These are phyloP conservation scores for Drosophila barbarae DNA, from an alignment of 2,888 invertebrate species.

Conservation along the genomic window DNA sequence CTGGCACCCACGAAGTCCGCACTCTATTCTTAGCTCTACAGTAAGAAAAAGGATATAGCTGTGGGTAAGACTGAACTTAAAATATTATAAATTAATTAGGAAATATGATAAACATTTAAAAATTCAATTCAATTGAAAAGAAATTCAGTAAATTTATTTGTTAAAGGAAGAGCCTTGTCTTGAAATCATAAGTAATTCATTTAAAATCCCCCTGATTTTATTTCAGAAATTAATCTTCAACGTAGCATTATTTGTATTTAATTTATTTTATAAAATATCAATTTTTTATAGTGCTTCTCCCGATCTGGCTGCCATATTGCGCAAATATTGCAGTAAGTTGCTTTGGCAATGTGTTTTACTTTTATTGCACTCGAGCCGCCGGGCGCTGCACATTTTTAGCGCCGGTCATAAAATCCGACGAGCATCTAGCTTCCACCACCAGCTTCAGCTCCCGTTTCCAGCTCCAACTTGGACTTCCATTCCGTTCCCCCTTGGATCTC, in stretches of 20 bases:
- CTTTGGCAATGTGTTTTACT: slow-evolving; percentile 74
- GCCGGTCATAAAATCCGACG: slow-evolving; percentile 71
- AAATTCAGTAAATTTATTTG: not conserved
- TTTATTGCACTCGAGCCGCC: slow-evolving; percentile 71
- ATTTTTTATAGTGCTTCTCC: not conserved
- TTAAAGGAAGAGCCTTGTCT: not conserved
- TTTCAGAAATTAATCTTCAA: not conserved
- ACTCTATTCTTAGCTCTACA: not conserved
- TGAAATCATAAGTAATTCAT: not conserved
- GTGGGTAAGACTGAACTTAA: accelerated
- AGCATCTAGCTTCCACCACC: slow-evolving; percentile 38
- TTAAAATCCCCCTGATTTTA: too few relatives aligned
- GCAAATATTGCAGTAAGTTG: slow-evolving; percentile 71
- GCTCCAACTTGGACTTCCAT: not conserved
- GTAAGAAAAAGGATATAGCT: not conserved
- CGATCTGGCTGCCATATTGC: slow-evolving; percentile 43
- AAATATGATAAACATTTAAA: not conserved
- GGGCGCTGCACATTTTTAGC: slow-evolving; percentile 71
- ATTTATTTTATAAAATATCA: not conserved
- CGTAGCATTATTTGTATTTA: not conserved
- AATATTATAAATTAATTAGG: not conserved
- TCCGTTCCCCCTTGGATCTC: not conserved
- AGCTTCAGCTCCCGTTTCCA: slow-evolving; percentile 22
- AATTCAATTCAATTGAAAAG: not conserved
- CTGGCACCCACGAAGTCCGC: slow-evolving; percentile 15